Evolutionary conservation across 2,797 vertebrate species (phyloP), one percentile per base, ranked within the genome.

Genomic region (Microctenopoma lineatum): DNA sequence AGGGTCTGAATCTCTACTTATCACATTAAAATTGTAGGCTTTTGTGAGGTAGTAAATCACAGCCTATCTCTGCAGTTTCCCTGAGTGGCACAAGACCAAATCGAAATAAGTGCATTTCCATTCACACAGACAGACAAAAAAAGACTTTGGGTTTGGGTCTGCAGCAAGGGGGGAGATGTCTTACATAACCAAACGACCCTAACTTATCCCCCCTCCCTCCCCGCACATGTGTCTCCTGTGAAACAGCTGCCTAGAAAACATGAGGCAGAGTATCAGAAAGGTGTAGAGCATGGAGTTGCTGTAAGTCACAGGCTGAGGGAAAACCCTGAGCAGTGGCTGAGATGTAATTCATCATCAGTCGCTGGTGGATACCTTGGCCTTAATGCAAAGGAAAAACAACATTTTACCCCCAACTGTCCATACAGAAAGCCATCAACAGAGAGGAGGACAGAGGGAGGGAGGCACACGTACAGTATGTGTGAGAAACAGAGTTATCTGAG

Each of bases 341-440:
- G 79, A 69, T 70, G 77, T 83, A 81, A 89, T 91, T 83, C 75
- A 90, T 92, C 91, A 92, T 83, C 83, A 81, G 87, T 87, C 90
- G 86, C 83, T 41, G 39, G 83, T 79, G 85, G 79, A 81, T 57
- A 73, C 73, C 64, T 80, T 75, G 89, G 84, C 84, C 79, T 66
- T 87, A 83, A 90, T 88, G 75, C 75, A 68, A 55, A 78, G 77
- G 77, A 79, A 83, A 90, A 88, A 87, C 86, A 84, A 84, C 78
- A 74, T 87, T 83, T 51, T 75, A 48, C 44, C 69, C 74, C 77
- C 69, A 3, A 12, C 0, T 48, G 79, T 36, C 64, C 53, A 25
- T 2, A 47, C 3, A 55, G 54, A 53, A 66, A 26, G 39, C 52
- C 59, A 51, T 77, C 79, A 72, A 66, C 51, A 36, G 79, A 65